These are phyloP conservation scores for Parauchenoglanis punctatus DNA, from an alignment of 2,797 vertebrate species.

Conservation along the genomic window DNA sequence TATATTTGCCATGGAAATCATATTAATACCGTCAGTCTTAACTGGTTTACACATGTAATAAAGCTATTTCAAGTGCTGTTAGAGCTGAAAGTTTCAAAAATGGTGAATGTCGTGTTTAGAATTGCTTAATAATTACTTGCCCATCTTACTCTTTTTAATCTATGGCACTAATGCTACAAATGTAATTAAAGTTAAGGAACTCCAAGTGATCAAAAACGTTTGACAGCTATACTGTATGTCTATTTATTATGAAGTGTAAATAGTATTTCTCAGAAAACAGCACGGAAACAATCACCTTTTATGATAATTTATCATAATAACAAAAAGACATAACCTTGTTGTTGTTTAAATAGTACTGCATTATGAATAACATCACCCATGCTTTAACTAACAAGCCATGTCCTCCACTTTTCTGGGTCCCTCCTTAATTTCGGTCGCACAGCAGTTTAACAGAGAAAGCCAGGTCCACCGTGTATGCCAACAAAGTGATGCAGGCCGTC, in stretches of 20 bases:
- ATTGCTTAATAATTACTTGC: background rate
- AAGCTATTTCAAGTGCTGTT: background rate
- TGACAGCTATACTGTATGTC: background rate
- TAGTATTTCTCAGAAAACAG: slow-evolving; percentile 21
- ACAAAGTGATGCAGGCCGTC: slow-evolving; percentile 67
- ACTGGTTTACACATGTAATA: background rate
- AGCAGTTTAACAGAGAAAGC: slow-evolving; percentile 73
- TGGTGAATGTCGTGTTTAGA: background rate
- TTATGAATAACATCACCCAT: background rate
- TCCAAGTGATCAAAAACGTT: background rate
- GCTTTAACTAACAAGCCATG: background rate
- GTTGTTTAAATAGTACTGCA: slow-evolving; percentile 16
- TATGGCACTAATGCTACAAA: background rate
- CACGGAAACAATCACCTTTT: background rate
- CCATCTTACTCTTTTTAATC: background rate
- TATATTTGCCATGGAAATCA: background rate
- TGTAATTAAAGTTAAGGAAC: background rate
- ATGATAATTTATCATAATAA: background rate
- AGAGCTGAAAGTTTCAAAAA: background rate
- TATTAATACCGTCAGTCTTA: background rate
- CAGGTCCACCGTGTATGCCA: slow-evolving; percentile 76
- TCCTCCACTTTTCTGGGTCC: background rate
- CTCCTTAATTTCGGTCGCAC: slow-evolving; percentile 63
- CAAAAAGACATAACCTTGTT: background rate
- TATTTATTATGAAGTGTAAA: background rate